A percentile compares a stretch with the other conserved stretches of the same genome.
Conservation (phyloP, 2,797 vertebrate genomes). For the Notolabrus celidotus region DNA sequence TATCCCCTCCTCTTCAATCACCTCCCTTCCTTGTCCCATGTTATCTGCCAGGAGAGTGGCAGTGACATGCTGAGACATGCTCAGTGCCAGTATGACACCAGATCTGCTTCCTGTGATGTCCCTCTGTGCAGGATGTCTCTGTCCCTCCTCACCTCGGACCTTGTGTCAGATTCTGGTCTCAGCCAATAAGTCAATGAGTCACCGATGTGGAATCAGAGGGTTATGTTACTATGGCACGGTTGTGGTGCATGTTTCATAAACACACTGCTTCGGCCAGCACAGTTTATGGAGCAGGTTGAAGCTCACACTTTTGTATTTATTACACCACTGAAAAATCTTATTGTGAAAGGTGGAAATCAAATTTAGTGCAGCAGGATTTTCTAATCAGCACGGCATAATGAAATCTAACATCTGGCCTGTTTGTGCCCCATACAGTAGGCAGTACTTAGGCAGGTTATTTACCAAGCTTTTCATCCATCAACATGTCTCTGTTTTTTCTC, state of each 20-base stretch:
- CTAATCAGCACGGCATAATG: conserved; percentile 31
- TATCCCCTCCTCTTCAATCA: conserved; percentile 36
- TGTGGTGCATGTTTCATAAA: conserved; percentile 39
- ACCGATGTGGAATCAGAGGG: conserved; percentile 20
- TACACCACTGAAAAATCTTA: conserved; percentile 35
- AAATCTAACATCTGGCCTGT: conserved; percentile 37
- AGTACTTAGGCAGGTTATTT: conserved; percentile 23
- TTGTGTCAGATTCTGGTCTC: conserved; percentile 59
- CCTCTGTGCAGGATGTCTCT: conserved; percentile 51
- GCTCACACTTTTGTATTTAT: conserved; percentile 6
- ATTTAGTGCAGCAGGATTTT: conserved; percentile 26
- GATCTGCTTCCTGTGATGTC: conserved; percentile 61
- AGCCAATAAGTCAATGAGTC: conserved; percentile 37
- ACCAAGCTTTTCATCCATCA: conserved; percentile 37
- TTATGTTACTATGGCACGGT: conserved; percentile 44
- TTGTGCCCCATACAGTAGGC: neutral
- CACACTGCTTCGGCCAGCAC: conserved; percentile 12
- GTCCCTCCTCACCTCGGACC: conserved; percentile 72
- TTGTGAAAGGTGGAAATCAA: conserved; percentile 30
- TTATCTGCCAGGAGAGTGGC: conserved; percentile 52
- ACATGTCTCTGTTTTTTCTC: conserved; percentile 21
- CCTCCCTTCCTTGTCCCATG: conserved; percentile 47
- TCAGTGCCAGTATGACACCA: conserved; percentile 61
- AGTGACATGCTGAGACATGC: conserved; percentile 46
- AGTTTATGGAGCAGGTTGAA: conserved; percentile 27